phyloP scores from a whole-genome alignment of 2,888 invertebrate genomes.

The Doris montereyensis region DNA sequence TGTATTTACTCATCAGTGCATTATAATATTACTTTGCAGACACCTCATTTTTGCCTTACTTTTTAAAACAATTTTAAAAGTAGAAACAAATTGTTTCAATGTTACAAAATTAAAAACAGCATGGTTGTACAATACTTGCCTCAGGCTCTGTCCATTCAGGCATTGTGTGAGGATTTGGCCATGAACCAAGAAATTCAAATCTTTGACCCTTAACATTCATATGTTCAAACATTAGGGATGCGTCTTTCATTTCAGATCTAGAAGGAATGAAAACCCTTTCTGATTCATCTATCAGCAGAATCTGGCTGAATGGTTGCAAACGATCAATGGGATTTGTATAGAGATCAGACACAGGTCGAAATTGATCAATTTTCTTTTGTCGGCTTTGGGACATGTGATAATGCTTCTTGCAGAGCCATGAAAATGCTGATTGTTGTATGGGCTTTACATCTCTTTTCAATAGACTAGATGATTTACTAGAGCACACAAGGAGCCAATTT shows the following conservation, averaged over 20 bases:
- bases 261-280: conserved; percentile 30
- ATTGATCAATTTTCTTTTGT: neutral
- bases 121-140: conserved; percentile 28
- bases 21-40: too few relatives aligned
- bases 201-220: conserved; percentile 1
- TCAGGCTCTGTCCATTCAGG: conserved; percentile 36
- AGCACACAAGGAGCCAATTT: too few relatives aligned
- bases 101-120: too few relatives aligned
- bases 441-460: too few relatives aligned
- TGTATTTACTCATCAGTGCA: too few relatives aligned
- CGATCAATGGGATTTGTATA: conserved; percentile 40
- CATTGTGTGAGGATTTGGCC: conserved; percentile 39
- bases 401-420: conserved; percentile 27
- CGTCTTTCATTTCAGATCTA: conserved; percentile 30
- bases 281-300: conserved; percentile 33
- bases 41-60: too few relatives aligned
- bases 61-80: too few relatives aligned
- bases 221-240: conserved; percentile 29
- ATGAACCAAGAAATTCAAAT: conserved; percentile 36
- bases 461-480: too few relatives aligned
- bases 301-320: conserved; percentile 33
- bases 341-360: neutral
- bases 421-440: too few relatives aligned
- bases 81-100: too few relatives aligned
- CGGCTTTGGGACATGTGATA: neutral